phyloP scores from a whole-genome alignment of 1,140 invertebrate species.

The Neuroterus valhalla region DNA sequence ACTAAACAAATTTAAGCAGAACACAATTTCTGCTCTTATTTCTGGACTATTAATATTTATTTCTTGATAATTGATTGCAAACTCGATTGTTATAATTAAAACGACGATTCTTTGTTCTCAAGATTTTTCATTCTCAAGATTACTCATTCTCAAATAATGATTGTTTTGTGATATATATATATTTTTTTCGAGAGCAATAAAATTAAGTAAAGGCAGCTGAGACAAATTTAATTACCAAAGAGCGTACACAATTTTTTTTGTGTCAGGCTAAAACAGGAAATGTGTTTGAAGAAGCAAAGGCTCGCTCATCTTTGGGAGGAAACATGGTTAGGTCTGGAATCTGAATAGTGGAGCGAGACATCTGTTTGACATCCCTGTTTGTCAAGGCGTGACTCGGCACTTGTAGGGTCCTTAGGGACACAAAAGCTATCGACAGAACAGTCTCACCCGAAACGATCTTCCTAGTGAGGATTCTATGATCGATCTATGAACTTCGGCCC shows the following conservation, averaged over 20 bases:
- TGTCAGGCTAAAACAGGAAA: background rate
- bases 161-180: no score
- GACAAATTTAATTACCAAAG: constrained; percentile 25
- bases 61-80: background rate
- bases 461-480: constrained; percentile 62
- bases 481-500: constrained; percentile 67
- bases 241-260: constrained; percentile 17
- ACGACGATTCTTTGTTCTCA: no score
- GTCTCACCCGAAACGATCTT: constrained; percentile 53
- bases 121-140: no score
- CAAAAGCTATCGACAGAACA: constrained; percentile 62
- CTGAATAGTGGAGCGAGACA: constrained; percentile 57
- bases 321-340: constrained; percentile 26
- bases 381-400: constrained; percentile 76
- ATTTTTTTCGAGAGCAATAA: background rate
- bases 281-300: constrained; percentile 18
- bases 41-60: background rate
- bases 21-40: no score
- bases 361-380: constrained; percentile 76
- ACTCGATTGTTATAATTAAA: background rate
- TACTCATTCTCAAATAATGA: no score
- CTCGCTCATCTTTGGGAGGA: constrained; percentile 13
- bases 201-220: constrained; percentile 11
- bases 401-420: constrained; percentile 63
- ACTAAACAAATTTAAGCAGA: no score